phyloP scores from a whole-genome alignment of 1,140 invertebrate genomes.

The Pseudobourletiella spinata region DNA sequence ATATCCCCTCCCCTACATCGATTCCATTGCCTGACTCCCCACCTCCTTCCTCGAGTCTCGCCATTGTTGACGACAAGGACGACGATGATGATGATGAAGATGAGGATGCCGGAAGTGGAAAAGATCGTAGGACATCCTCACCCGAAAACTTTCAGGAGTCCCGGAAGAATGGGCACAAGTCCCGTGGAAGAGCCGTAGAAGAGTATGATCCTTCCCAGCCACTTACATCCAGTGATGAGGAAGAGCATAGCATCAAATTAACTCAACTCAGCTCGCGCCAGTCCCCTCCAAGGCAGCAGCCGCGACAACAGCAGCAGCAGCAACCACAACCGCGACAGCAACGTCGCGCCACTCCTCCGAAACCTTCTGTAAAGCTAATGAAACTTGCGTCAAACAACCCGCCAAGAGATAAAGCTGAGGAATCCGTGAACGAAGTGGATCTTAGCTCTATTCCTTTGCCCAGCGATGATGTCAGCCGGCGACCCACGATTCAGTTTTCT shows the following conservation, averaged over 20 bases:
- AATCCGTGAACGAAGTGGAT: conserved; percentile 1
- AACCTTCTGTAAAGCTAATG: too few relatives aligned
- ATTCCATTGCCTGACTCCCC: conserved; percentile 31
- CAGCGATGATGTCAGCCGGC: conserved; percentile 20
- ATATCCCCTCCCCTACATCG: conserved; percentile 24
- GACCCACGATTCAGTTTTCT: conserved; percentile 35
- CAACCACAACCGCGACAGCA: neutral
- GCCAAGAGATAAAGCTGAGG: neutral
- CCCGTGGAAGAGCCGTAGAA: conserved; percentile 5
- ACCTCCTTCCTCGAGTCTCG: conserved; percentile 13
- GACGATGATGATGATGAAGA: neutral
- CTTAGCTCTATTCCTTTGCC: conserved; percentile 25
- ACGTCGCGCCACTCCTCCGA: neutral
- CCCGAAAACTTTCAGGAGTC: too few relatives aligned
- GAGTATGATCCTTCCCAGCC: conserved; percentile 35
- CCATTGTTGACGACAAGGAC: conserved; percentile 1
- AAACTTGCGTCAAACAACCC: too few relatives aligned
- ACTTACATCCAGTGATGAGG: conserved; percentile 30
- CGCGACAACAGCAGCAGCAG: too few relatives aligned
- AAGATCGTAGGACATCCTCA: too few relatives aligned
- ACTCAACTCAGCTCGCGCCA: neutral
- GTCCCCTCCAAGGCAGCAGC: neutral
- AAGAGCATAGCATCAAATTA: conserved; percentile 19
- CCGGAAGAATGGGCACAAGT: too few relatives aligned
- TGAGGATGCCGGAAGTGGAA: neutral